Percentiles rank a stretch among this genome's conserved stretches.
phyloP scores from a whole-genome alignment of 2,113 vertebrate genomes.

The Mohoua ochrocephala region DNA sequence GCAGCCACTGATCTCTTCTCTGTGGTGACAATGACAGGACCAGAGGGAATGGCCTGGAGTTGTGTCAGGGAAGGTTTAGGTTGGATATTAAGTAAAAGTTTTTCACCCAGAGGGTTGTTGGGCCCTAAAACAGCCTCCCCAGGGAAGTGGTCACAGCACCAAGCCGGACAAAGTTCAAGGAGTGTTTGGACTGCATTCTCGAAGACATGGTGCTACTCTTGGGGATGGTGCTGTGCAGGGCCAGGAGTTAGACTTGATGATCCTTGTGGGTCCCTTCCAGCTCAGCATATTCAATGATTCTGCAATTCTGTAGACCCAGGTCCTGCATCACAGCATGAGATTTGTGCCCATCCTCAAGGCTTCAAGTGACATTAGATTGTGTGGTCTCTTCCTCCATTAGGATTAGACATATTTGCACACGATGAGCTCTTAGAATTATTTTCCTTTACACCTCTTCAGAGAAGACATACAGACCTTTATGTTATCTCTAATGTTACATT shows the following conservation, averaged over 20 bases:
- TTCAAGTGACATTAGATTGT: background rate
- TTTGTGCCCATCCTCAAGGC: background rate
- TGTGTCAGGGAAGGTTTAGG: background rate
- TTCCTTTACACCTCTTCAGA: background rate
- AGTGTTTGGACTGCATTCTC: background rate
- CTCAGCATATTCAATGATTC: background rate
- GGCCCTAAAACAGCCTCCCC: background rate
- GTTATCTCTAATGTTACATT: background rate
- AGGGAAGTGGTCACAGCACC: background rate
- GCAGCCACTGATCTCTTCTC: background rate
- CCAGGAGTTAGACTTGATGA: rapidly evolving
- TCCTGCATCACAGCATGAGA: background rate
- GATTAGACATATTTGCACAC: rapidly evolving
- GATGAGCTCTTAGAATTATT: background rate
- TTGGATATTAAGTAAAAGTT: background rate
- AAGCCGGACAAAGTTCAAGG: background rate
- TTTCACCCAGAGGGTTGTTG: background rate
- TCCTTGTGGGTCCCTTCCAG: background rate
- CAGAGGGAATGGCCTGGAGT: rapidly evolving
- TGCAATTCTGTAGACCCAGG: background rate
- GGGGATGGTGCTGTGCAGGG: too few species aligned
- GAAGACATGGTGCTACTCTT: too few species aligned
- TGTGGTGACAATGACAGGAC: background rate
- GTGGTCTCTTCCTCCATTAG: background rate
- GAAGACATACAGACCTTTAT: background rate